phyloP scores from a whole-genome alignment of 2,113 vertebrate genomes.

The Phoenicopterus ruber region DNA sequence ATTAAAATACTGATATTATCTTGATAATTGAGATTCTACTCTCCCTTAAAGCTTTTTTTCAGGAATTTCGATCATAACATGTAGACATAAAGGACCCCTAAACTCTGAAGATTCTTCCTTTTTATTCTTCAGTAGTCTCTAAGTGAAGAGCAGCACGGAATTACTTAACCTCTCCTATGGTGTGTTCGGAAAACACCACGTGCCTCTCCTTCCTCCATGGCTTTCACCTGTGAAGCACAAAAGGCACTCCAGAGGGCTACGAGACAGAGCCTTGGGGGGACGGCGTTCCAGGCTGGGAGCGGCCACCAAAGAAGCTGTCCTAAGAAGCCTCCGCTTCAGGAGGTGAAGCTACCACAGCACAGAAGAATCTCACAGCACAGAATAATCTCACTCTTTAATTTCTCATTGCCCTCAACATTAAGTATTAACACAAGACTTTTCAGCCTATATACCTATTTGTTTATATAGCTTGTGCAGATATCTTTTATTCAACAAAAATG shows the following conservation, averaged over 20 bases:
- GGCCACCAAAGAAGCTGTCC: neutral
- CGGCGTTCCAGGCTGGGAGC: neutral
- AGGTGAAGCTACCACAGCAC: neutral
- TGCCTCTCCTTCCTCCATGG: conserved; percentile 13
- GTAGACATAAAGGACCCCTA: neutral
- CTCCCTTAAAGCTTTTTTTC: neutral
- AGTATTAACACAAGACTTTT: neutral
- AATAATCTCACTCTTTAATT: neutral
- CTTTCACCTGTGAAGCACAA: conserved; percentile 64
- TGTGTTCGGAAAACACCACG: conserved; percentile 8
- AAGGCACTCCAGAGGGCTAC: conserved; percentile 11
- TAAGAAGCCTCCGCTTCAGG: neutral
- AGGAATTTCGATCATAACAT: neutral
- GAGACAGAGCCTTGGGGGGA: conserved; percentile 3
- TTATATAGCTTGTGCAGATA: neutral
- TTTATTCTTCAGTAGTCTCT: neutral
- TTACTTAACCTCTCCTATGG: conserved; percentile 42
- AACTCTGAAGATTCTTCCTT: neutral
- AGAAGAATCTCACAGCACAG: neutral
- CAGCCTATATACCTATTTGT: neutral
- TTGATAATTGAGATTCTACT: neutral
- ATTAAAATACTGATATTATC: neutral
- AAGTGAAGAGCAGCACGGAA: conserved; percentile 39
- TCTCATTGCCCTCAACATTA: neutral
- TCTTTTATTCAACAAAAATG: neutral